These are phyloP conservation scores for Ptilodon capucinus DNA, from an alignment of 2,888 invertebrate genomes.

Conservation along the genomic window DNA sequence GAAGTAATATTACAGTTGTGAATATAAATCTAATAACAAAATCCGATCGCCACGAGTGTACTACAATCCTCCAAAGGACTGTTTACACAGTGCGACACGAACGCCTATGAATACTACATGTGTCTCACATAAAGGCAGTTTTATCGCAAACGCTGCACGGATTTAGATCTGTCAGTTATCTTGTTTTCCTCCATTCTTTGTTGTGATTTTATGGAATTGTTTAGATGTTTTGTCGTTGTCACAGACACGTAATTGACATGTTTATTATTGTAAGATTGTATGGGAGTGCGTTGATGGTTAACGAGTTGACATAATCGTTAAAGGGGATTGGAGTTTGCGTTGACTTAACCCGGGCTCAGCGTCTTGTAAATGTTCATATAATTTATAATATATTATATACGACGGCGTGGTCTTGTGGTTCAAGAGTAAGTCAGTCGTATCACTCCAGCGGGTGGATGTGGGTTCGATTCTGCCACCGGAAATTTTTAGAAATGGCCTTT, in stretches of 20 bases:
- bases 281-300: slow-evolving; percentile 7
- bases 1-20: too few species aligned
- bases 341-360: too few species aligned
- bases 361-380: too few species aligned
- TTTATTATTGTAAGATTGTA: slow-evolving; percentile 11
- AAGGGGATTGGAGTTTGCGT: too few species aligned
- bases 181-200: slow-evolving; percentile 12
- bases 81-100: slow-evolving; percentile 29
- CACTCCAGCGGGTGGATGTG: too few species aligned
- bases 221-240: background rate
- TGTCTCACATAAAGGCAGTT: slow-evolving; percentile 24
- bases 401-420: too few species aligned
- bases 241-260: slow-evolving; percentile 6
- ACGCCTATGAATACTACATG: slow-evolving; percentile 32
- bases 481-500: too few species aligned
- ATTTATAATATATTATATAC: too few species aligned
- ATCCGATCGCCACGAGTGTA: background rate
- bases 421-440: too few species aligned
- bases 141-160: slow-evolving; percentile 24
- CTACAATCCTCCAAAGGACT: slow-evolving; percentile 15
- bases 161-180: slow-evolving; percentile 19
- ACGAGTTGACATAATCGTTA: too few species aligned
- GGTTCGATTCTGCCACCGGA: too few species aligned
- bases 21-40: too few species aligned
- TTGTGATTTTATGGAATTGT: slow-evolving; percentile 4